Base-by-base conservation (phyloP, 2,888 invertebrate species). In the Ceriagrion tenellum region DNA sequence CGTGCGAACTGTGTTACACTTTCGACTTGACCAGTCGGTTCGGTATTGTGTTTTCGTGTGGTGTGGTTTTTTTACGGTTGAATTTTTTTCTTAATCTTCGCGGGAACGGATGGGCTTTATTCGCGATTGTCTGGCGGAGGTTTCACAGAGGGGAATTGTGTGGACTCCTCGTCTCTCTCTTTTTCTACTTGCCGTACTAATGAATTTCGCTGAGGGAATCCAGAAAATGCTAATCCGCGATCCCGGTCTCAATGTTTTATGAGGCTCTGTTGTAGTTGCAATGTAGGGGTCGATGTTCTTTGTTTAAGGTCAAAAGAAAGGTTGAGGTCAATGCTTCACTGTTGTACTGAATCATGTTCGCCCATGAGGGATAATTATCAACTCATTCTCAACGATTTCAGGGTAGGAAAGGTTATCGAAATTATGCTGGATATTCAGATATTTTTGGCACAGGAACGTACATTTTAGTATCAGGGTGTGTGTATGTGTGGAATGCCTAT, bases 1-100 rank as follows among this genome's bases (percentile, higher is more conserved):
- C 81, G 35, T 81, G 81, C 35, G 81, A 81, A 81, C 30, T 35
- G 81, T 35, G 81, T 81, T 81, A 81, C 81, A 35, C 81, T 35
- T 35, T 35, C 35, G 81, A 8, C 81, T 81, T 81, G 81, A 81
- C 81, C 81, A n/a, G 81, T 8, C 13, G 12, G 26, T 26, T 55
- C 26, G 40, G 55, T 55, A 26, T n/a, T 55, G 55, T 55, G 26
- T 0, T 89, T 47, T 59, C 59, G 59, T 59, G 16, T 59, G 18
- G 59, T 59, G 59, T 3, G 0, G 18, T 3, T 59, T 10, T 89
- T 89, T 55, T 88, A 0, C 23, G 47, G 16, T 55, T 47, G 55
- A 16, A 47, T 55, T 89, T n/a, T 13, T 55, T 55, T 81, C 12
- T 81, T 30, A 35, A 81, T 16, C 6, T n/a, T 8, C 69, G 1